A percentile compares a stretch with the other conserved stretches of the same genome.
phyloP scores from a whole-genome alignment of 2,113 vertebrate genomes.

The Recurvirostra avosetta region DNA sequence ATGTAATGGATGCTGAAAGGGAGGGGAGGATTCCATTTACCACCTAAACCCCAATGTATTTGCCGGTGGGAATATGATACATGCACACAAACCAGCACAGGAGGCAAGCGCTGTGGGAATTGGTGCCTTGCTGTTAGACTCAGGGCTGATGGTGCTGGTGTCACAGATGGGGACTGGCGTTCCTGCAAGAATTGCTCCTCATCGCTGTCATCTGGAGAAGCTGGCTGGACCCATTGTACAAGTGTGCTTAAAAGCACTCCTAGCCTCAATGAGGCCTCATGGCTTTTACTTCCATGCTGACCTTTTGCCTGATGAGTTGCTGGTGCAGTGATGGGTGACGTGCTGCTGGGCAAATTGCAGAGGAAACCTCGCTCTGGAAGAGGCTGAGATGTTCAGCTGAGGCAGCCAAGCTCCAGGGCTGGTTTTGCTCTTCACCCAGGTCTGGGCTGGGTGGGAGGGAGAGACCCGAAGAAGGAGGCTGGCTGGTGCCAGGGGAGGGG shows the following conservation, averaged over 20 bases:
- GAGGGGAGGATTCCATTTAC: neutral
- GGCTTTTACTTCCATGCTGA: neutral
- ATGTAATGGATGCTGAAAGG: neutral
- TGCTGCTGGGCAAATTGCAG: rapidly evolving
- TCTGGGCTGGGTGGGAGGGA: neutral
- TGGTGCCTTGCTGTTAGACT: neutral
- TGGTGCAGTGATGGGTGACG: neutral
- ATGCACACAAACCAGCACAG: rapidly evolving
- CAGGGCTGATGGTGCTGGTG: neutral
- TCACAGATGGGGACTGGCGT: neutral
- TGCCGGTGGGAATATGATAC: neutral
- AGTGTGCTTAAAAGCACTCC: neutral
- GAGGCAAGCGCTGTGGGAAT: neutral
- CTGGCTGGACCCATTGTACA: neutral
- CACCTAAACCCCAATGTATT: neutral
- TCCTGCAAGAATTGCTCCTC: rapidly evolving
- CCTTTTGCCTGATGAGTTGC: neutral
- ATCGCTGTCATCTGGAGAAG: neutral
- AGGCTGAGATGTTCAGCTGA: neutral
- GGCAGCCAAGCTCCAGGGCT: neutral
- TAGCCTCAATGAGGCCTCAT: rapidly evolving
- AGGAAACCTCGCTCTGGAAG: rapidly evolving
- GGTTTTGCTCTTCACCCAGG: neutral
- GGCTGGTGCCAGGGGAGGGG: rapidly evolving
- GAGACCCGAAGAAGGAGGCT: no score